Conservation (phyloP, 2,113 vertebrate species). For the Lepus timidus region DNA sequence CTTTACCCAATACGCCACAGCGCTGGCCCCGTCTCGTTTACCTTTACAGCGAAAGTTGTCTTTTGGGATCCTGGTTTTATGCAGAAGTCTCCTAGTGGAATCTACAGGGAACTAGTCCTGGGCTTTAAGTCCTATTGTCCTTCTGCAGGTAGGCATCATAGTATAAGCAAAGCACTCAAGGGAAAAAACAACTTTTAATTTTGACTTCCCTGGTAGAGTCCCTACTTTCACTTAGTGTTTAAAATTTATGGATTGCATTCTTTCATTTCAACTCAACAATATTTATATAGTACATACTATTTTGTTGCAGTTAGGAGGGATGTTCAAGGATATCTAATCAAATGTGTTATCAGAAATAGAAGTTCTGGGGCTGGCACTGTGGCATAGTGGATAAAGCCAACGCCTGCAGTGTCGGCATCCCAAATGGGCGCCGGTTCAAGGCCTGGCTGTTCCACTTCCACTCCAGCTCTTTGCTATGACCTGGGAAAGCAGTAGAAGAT, state of each 20-base stretch:
- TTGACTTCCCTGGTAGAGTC: background rate
- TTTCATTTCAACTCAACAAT: background rate
- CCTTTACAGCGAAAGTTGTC: background rate
- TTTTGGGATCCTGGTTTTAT: background rate
- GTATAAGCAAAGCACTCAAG: background rate
- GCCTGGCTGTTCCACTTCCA: too few relatives aligned
- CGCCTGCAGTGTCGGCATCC: too few relatives aligned
- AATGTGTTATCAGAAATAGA: constrained; percentile 14
- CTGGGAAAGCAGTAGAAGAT: too few relatives aligned
- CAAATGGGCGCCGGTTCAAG: too few relatives aligned
- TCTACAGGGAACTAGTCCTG: background rate
- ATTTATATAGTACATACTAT: constrained; percentile 15
- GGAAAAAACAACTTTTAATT: background rate
- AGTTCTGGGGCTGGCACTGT: background rate
- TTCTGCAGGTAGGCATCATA: background rate
- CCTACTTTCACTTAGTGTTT: background rate
- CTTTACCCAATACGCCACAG: too few relatives aligned
- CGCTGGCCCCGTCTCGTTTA: background rate
- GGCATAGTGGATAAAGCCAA: too few relatives aligned
- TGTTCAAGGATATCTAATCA: background rate
- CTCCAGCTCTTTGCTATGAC: too few relatives aligned
- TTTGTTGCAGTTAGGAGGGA: constrained; percentile 12
- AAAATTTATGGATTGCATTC: background rate
- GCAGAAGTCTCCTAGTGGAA: background rate
- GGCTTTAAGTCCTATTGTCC: background rate